Conservation (phyloP, 1,140 invertebrate genomes). For the Oncopeltus fasciatus region DNA sequence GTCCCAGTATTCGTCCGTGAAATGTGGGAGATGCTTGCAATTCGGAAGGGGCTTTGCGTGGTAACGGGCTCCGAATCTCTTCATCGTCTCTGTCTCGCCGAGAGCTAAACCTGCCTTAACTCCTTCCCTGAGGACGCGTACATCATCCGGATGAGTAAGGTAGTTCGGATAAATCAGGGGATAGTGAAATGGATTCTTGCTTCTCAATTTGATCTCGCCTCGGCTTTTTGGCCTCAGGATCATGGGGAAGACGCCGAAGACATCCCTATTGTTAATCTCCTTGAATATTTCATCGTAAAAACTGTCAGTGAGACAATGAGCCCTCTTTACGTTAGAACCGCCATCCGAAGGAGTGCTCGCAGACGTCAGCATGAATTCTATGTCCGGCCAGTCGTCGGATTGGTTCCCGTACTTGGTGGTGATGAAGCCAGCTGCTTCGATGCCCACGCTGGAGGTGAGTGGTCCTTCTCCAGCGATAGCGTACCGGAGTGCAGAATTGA, state of each 20-base stretch:
- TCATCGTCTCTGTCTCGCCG: conserved; percentile 37
- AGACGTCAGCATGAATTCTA: conserved; percentile 78
- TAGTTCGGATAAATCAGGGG: conserved; percentile 83
- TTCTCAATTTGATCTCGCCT: conserved; percentile 59
- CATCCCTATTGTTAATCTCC: conserved; percentile 52
- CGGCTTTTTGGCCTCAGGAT: conserved; percentile 70
- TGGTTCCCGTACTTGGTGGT: conserved; percentile 73
- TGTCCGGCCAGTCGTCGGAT: conserved; percentile 75
- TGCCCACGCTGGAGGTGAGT: conserved; percentile 61
- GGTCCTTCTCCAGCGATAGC: conserved; percentile 65
- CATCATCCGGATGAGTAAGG: conserved; percentile 64
- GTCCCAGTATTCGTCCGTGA: conserved; percentile 72
- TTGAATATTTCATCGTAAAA: conserved; percentile 60
- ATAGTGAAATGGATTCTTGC: conserved; percentile 66
- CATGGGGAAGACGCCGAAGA: conserved; percentile 71
- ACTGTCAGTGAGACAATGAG: conserved; percentile 61
- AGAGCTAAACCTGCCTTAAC: conserved; percentile 70
- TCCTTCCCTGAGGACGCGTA: conserved; percentile 62
- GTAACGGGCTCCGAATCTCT: conserved; percentile 52
- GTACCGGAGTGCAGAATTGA: conserved; percentile 60
- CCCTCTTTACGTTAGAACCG: conserved; percentile 47
- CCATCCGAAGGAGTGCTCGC: conserved; percentile 62
- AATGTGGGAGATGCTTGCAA: conserved; percentile 57
- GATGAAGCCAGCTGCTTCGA: conserved; percentile 73
- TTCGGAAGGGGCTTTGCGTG: conserved; percentile 57